Conservation (phyloP, 2,113 vertebrate genomes). For the Anolis carolinensis region DNA sequence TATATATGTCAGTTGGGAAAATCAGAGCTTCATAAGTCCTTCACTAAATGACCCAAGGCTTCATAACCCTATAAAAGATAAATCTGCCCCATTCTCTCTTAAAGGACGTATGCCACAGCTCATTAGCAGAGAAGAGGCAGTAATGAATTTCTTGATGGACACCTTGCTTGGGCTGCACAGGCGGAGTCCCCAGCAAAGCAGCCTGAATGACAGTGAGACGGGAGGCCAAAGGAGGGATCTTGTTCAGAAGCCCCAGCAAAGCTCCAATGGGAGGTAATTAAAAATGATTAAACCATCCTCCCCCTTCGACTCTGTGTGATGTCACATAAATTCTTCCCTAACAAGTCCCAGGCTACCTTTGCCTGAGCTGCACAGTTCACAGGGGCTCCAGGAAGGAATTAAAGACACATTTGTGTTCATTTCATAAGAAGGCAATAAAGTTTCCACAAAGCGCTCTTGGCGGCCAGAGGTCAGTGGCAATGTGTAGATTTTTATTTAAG, state of each 20-base stretch:
- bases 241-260: slow-evolving; percentile 19
- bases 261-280: slow-evolving; percentile 44
- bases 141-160: slow-evolving; percentile 37
- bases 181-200: slow-evolving; percentile 13
- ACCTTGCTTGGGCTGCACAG: neutral
- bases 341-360: slow-evolving; percentile 43
- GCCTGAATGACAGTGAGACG: slow-evolving; percentile 36
- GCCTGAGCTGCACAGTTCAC: slow-evolving; percentile 23
- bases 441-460: slow-evolving; percentile 3
- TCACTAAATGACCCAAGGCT: slow-evolving; percentile 5
- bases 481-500: slow-evolving; percentile 34
- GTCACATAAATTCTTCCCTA: slow-evolving; percentile 47
- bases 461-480: slow-evolving; percentile 26
- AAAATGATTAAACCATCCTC: slow-evolving; percentile 36
- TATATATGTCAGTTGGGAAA: neutral
- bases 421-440: slow-evolving; percentile 31
- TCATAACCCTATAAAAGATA: slow-evolving; percentile 4
- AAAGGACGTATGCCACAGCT: neutral
- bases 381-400: slow-evolving; percentile 44
- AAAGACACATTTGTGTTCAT: slow-evolving; percentile 44
- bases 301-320: slow-evolving; percentile 28
- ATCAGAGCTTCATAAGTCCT: neutral
- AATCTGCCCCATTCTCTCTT: neutral
- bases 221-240: slow-evolving; percentile 20
- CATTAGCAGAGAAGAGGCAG: slow-evolving; percentile 23